Evolutionary conservation across 2,113 vertebrate species (phyloP).

Genomic region (Cnemophilus loriae): DNA sequence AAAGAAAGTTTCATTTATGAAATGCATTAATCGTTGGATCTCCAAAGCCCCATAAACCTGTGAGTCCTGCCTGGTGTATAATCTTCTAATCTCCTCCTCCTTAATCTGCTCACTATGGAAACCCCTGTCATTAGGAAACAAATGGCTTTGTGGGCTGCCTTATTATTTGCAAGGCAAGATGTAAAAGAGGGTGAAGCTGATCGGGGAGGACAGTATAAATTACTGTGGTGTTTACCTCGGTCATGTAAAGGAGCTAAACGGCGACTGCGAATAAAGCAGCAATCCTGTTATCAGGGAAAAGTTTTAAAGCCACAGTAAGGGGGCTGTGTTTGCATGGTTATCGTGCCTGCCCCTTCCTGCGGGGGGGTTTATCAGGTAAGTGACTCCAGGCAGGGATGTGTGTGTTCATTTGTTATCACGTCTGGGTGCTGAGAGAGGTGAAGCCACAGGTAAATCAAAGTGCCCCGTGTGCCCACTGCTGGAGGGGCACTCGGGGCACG

Average conservation of each 20-base stretch:
- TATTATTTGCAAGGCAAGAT: slow-evolving; percentile 56
- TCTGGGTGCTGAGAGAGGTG: not conserved
- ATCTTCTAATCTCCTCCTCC: slow-evolving; percentile 58
- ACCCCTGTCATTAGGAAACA: slow-evolving; percentile 65
- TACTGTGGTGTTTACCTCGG: slow-evolving; percentile 26
- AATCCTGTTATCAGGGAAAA: slow-evolving; percentile 57
- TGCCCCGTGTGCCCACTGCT: not conserved
- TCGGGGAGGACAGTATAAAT: slow-evolving; percentile 46
- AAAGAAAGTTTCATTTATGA: slow-evolving; percentile 42
- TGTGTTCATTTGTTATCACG: not conserved
- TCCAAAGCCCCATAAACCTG: slow-evolving; percentile 52
- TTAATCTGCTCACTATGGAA: slow-evolving; percentile 68
- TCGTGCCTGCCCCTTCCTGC: slow-evolving; percentile 33
- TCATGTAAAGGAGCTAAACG: slow-evolving; percentile 49
- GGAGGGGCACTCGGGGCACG: not conserved
- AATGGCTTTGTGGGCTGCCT: slow-evolving; percentile 63
- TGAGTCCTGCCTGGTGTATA: slow-evolving; percentile 58
- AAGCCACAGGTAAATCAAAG: not conserved
- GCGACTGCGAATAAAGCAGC: slow-evolving; percentile 38
- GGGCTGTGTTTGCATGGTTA: slow-evolving; percentile 32
- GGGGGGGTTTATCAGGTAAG: slow-evolving; percentile 45
- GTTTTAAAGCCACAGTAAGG: slow-evolving; percentile 46
- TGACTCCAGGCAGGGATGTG: not conserved
- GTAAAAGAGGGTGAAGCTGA: slow-evolving; percentile 41
- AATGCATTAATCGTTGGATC: slow-evolving; percentile 51